Conservation (phyloP, 2,113 vertebrate species). For the Sorex araneus region DNA sequence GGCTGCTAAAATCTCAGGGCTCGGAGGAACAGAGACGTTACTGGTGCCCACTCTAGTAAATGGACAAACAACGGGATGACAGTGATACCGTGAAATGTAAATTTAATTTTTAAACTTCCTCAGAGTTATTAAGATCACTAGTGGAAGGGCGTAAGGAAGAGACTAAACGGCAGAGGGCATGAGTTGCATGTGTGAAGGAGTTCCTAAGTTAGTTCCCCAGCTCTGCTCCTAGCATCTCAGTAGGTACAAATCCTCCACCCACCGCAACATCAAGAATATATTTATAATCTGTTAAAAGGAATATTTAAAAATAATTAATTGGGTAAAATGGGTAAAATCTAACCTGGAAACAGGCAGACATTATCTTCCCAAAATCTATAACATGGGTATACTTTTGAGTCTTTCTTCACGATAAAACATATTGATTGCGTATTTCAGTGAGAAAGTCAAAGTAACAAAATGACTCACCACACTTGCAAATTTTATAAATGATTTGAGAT, state of each 20-base stretch:
- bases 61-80: too few species aligned
- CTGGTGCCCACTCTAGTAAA: too few species aligned
- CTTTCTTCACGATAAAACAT: slow-evolving; percentile 50
- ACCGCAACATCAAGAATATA: too few species aligned
- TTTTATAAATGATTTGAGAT: slow-evolving; percentile 40
- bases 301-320: neutral
- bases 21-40: too few species aligned
- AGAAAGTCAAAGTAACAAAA: slow-evolving; percentile 30
- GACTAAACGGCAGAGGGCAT: too few species aligned
- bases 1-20: too few species aligned
- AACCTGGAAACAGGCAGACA: neutral
- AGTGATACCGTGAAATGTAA: too few species aligned
- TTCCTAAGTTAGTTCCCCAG: too few species aligned
- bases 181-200: too few species aligned
- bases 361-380: neutral
- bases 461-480: slow-evolving; percentile 26
- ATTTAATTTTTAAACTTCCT: slow-evolving; percentile 54
- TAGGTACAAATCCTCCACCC: too few species aligned
- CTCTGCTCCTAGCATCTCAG: too few species aligned
- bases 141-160: neutral
- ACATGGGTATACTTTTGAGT: neutral
- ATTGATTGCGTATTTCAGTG: neutral
- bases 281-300: too few species aligned
- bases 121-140: slow-evolving; percentile 34
- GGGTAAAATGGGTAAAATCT: slow-evolving; percentile 29